phyloP scores from a whole-genome alignment of 2,888 invertebrate species.

The Thumatha senex region DNA sequence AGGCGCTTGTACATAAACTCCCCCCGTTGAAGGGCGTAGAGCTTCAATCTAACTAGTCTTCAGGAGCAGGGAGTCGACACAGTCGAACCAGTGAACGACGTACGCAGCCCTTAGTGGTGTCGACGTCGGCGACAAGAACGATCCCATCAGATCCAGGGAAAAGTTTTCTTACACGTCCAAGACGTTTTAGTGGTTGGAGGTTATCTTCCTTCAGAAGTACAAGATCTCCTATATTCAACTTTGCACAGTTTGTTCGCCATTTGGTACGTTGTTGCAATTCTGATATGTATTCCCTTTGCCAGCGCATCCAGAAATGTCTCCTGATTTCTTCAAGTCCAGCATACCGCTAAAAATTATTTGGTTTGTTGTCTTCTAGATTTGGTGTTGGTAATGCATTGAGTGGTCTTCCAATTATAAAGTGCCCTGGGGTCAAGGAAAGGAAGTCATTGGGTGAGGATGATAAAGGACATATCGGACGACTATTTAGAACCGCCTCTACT shows the following conservation, averaged over 20 bases:
- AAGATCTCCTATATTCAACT: not conserved
- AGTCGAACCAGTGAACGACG: not conserved
- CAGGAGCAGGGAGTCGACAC: not conserved
- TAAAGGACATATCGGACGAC: not conserved
- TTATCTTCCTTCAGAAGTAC: slow-evolving; percentile 2
- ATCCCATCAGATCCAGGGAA: slow-evolving; percentile 1
- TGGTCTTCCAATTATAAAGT: not conserved
- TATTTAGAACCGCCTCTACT: not conserved
- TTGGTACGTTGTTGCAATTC: not conserved
- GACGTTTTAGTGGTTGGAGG: slow-evolving; percentile 2
- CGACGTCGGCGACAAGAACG: not conserved
- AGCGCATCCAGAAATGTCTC: not conserved
- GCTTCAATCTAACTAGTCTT: too few species aligned
- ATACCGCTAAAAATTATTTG: not conserved
- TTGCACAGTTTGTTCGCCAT: not conserved
- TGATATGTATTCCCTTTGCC: not conserved
- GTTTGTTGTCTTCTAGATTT: not conserved
- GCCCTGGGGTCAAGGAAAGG: not conserved
- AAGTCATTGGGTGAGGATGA: not conserved
- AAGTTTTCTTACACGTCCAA: slow-evolving; percentile 1
- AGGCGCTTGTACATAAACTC: too few species aligned
- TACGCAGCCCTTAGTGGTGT: not conserved
- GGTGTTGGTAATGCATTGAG: not conserved
- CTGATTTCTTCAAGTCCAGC: not conserved
- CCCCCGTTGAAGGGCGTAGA: too few species aligned